Percentiles rank a stretch among this genome's conserved stretches.
phyloP scores from a whole-genome alignment of 2,797 vertebrate species.

The Xiphorhynchus erythropygius region DNA sequence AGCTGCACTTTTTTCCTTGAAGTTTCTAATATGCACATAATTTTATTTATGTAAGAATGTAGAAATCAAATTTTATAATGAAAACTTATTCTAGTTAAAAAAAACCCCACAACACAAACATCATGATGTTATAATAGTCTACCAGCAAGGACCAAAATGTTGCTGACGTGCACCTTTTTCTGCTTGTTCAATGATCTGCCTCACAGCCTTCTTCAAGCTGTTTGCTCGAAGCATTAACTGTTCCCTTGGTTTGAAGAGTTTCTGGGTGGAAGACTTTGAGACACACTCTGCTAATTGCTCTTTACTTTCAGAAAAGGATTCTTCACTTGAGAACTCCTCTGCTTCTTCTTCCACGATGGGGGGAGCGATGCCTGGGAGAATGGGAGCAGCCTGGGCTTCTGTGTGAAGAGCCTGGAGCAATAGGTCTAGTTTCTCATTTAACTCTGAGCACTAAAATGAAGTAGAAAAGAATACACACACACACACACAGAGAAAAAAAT shows the following conservation, averaged over 20 bases:
- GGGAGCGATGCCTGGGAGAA: constrained; percentile 76
- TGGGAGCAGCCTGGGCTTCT: constrained; percentile 79
- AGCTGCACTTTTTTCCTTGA: not conserved
- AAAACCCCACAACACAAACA: not conserved
- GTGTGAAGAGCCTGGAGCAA: constrained; percentile 89
- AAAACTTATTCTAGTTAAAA: not conserved
- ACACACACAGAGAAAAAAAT: not conserved
- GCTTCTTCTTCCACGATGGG: constrained; percentile 85
- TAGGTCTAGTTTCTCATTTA: constrained; percentile 95
- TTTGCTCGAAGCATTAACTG: constrained; percentile 94
- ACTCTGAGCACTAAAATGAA: constrained; percentile 83
- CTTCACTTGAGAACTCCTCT: constrained; percentile 86
- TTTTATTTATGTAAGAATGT: not conserved
- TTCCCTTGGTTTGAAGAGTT: constrained; percentile 85
- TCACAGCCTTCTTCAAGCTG: constrained; percentile 96
- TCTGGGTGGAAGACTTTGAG: constrained; percentile 79
- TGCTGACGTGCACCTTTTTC: constrained; percentile 84
- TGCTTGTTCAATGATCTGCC: constrained; percentile 95
- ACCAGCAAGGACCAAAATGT: not conserved
- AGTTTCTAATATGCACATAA: not conserved
- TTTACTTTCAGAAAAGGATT: constrained; percentile 89
- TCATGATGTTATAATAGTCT: not conserved
- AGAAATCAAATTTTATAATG: not conserved
- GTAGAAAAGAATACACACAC: not conserved
- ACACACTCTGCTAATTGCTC: constrained; percentile 84